Percentiles rank a stretch among this genome's conserved stretches.
Evolutionary conservation across 2,113 vertebrate genomes (phyloP).

Genomic region (Spea bombifrons): DNA sequence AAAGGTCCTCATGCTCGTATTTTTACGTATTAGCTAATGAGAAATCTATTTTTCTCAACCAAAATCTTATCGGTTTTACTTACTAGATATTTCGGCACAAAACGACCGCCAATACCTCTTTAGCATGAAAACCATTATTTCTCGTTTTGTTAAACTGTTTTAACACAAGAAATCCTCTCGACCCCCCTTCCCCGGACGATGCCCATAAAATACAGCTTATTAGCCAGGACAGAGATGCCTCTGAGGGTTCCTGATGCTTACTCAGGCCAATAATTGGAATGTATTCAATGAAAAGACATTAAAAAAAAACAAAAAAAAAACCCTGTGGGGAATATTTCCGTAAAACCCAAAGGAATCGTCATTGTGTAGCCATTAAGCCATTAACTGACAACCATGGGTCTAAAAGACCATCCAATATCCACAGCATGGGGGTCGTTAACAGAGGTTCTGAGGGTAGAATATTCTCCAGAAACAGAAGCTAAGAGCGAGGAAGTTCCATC

Average conservation of each 20-base stretch:
- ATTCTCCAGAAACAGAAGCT: not conserved
- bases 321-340: not conserved
- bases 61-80: no score
- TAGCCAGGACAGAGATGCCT: constrained; percentile 3
- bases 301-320: not conserved
- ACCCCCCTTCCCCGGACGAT: no score
- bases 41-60: no score
- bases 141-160: no score
- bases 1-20: no score
- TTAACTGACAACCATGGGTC: no score
- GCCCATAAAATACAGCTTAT: constrained; percentile 9
- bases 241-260: constrained; percentile 16
- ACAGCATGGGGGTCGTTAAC: not conserved
- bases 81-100: no score
- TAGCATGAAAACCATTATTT: no score
- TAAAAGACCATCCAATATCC: not conserved
- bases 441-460: not conserved
- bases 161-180: no score
- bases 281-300: constrained; percentile 28
- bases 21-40: no score
- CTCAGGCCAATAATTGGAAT: constrained; percentile 28
- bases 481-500: not conserved
- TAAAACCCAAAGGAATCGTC: not conserved
- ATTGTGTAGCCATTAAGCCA: not conserved
- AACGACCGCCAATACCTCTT: no score